These are phyloP conservation scores for Ophonus ardosiacus DNA, from an alignment of 2,888 invertebrate species.

Conservation along the genomic window DNA sequence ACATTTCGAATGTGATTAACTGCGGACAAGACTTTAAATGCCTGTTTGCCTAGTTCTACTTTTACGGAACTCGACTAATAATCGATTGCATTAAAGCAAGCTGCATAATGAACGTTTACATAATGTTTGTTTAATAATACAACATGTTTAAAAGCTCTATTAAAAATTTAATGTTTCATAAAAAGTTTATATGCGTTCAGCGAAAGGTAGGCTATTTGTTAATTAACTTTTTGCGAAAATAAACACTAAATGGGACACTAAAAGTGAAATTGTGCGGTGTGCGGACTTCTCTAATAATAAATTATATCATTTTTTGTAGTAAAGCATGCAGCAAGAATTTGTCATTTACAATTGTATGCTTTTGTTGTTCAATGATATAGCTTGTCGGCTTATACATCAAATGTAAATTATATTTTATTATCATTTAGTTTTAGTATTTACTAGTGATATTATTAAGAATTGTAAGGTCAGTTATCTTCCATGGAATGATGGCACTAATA, in stretches of 20 bases:
- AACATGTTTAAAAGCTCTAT: conserved; percentile 5
- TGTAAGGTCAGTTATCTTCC: too few relatives aligned
- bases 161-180: conserved; percentile 10
- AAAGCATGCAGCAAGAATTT: too few relatives aligned
- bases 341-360: too few relatives aligned
- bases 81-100: conserved; percentile 25
- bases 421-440: too few relatives aligned
- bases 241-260: neutral
- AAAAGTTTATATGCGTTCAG: neutral
- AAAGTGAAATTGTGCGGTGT: neutral
- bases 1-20: conserved; percentile 35
- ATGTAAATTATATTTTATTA: too few relatives aligned
- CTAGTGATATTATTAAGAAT: too few relatives aligned
- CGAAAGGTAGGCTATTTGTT: neutral
- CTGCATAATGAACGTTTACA: conserved; percentile 29
- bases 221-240: neutral
- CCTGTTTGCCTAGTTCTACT: conserved; percentile 40
- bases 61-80: conserved; percentile 33
- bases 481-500: too few relatives aligned
- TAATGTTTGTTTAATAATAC: conserved; percentile 24
- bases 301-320: too few relatives aligned
- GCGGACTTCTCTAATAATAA: too few relatives aligned
- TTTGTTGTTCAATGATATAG: too few relatives aligned
- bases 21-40: conserved; percentile 29
- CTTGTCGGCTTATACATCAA: too few relatives aligned